These are phyloP conservation scores for Paradoxurus hermaphroditus DNA, from an alignment of 2,113 vertebrate genomes.

Conservation along the genomic window DNA sequence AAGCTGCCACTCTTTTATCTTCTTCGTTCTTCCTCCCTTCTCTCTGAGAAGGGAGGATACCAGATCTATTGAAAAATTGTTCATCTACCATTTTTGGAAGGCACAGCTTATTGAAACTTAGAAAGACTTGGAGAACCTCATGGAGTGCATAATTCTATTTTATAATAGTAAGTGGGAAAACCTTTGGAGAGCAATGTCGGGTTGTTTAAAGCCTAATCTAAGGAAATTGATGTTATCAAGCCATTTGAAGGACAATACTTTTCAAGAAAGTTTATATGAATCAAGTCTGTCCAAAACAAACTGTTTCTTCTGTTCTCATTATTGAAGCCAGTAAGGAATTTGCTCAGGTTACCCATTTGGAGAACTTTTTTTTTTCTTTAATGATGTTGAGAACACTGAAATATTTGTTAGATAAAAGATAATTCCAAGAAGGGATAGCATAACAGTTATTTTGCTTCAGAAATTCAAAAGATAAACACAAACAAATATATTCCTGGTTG, in stretches of 20 bases:
- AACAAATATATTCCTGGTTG: conserved; percentile 8
- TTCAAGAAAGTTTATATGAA: conserved; percentile 45
- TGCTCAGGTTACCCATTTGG: conserved; percentile 37
- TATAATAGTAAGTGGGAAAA: background rate
- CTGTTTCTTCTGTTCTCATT: conserved; percentile 16
- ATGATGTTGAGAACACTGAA: conserved; percentile 22
- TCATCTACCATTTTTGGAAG: background rate
- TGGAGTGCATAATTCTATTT: background rate
- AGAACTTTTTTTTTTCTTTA: background rate
- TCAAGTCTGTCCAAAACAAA: conserved; percentile 59
- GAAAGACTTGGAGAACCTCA: background rate
- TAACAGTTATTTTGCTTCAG: conserved; percentile 38
- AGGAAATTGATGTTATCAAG: conserved; percentile 33
- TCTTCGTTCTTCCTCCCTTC: background rate
- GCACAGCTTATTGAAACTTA: conserved; percentile 1
- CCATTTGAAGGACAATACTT: background rate
- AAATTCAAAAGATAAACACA: conserved; percentile 45
- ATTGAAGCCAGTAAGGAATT: conserved; percentile 46
- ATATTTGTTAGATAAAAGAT: conserved; percentile 53
- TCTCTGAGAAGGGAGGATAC: background rate
- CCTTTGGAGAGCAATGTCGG: background rate
- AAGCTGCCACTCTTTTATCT: background rate
- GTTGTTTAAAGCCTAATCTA: background rate
- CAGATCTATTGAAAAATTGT: background rate
- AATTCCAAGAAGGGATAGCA: background rate